Evolutionary conservation across 2,113 vertebrate species (phyloP).

Genomic region (Verasper variegatus): DNA sequence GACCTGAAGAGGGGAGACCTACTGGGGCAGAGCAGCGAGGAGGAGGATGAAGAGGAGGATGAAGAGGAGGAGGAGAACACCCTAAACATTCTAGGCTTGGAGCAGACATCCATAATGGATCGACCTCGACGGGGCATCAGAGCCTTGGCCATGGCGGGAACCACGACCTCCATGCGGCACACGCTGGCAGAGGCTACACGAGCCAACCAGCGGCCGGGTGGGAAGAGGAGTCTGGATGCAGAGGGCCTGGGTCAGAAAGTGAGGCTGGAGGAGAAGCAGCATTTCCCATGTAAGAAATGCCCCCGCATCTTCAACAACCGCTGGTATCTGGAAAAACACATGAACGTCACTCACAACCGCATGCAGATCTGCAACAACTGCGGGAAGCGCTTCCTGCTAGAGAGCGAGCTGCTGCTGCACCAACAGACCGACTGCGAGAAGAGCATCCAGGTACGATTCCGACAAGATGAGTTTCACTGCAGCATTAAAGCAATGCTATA

Average conservation of each 20-base stretch:
- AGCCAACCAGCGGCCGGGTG: constrained; percentile 74
- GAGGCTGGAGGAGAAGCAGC: constrained; percentile 94
- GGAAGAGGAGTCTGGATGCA: constrained; percentile 83
- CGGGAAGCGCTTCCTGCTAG: constrained; percentile 93
- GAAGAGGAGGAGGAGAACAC: constrained; percentile 85
- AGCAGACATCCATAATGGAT: constrained; percentile 73
- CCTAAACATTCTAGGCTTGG: constrained; percentile 78
- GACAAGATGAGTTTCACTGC: background rate
- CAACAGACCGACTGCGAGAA: constrained; percentile 98
- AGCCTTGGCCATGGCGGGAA: constrained; percentile 71
- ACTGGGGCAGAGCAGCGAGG: constrained; percentile 77
- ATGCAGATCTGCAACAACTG: constrained; percentile 98
- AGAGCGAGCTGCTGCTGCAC: constrained; percentile 94
- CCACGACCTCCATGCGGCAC: constrained; percentile 82
- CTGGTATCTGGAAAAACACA: constrained; percentile 98
- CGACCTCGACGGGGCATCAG: constrained; percentile 76
- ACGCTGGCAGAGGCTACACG: constrained; percentile 73
- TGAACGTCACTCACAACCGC: constrained; percentile 96
- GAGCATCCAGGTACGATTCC: constrained; percentile 90
- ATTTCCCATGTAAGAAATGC: constrained; percentile 94
- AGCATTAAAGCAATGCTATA: too few relatives aligned
- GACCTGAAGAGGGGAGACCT: constrained; percentile 64
- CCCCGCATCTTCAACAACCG: constrained; percentile 96
- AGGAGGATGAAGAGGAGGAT: constrained; percentile 72
- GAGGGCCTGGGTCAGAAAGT: constrained; percentile 90